phyloP scores from a whole-genome alignment of 1,140 invertebrate genomes.

The Sipha flava region DNA sequence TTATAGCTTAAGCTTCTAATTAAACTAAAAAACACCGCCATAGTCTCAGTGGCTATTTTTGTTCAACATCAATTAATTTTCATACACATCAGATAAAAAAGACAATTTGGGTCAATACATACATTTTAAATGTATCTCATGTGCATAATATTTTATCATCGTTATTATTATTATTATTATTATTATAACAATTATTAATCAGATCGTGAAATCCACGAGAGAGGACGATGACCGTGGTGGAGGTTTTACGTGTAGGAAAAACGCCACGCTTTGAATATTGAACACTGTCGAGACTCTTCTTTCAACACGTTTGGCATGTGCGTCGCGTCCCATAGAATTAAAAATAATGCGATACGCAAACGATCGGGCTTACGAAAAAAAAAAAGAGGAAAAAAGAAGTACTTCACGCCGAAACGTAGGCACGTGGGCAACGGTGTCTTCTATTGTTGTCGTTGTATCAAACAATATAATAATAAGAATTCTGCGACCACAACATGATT shows the following conservation, averaged over 20 bases:
- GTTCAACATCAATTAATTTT: conserved; percentile 6
- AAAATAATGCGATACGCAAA: neutral
- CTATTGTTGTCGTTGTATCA: neutral
- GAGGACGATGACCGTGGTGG: conserved; percentile 9
- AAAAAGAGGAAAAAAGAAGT: no score
- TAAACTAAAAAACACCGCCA: neutral
- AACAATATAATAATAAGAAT: neutral
- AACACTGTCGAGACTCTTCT: neutral
- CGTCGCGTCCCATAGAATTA: neutral
- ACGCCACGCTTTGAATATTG: conserved; percentile 6
- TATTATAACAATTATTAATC: neutral
- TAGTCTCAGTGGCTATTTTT: neutral
- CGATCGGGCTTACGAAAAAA: no score
- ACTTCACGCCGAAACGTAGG: neutral
- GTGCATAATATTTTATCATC: neutral
- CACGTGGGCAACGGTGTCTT: neutral
- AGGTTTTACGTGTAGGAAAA: neutral
- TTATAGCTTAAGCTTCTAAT: neutral
- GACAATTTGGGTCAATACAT: neutral
- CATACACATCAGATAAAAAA: neutral
- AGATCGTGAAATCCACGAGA: neutral
- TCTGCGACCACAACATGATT: neutral
- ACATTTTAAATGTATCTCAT: neutral
- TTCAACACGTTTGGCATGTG: neutral
- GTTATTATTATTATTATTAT: neutral